A percentile compares a stretch with the other conserved stretches of the same genome.
Conservation (phyloP, 2,797 vertebrate genomes). For the Glossophaga mutica region DNA sequence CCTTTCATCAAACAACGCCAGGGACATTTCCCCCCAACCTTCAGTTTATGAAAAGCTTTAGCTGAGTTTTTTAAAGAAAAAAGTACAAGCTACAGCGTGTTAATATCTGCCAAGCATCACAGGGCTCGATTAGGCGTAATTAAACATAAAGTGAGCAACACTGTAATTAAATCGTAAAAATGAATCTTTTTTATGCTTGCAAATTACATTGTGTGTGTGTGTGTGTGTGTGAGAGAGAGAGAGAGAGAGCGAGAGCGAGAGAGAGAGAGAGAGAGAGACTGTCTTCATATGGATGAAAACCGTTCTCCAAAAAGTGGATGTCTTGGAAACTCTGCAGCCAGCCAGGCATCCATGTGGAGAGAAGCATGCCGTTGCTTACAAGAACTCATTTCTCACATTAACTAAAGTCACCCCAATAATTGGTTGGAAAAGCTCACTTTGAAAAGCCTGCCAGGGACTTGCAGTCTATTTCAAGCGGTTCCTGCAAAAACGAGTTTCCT, state of each 20-base stretch:
- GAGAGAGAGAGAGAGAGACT: no score
- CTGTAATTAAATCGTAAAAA: slow-evolving; percentile 59
- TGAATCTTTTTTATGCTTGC: slow-evolving; percentile 36
- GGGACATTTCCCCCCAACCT: neutral
- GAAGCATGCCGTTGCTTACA: slow-evolving; percentile 41
- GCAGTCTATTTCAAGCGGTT: slow-evolving; percentile 70
- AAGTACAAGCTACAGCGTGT: slow-evolving; percentile 51
- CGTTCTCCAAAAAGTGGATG: neutral
- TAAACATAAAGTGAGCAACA: slow-evolving; percentile 35
- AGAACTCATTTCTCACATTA: slow-evolving; percentile 58
- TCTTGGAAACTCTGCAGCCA: neutral
- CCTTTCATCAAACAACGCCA: slow-evolving; percentile 42
- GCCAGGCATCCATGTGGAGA: neutral
- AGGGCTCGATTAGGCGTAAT: slow-evolving; percentile 34
- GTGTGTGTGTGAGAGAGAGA: neutral
- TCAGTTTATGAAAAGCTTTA: neutral
- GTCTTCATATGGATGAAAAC: neutral
- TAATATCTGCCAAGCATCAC: slow-evolving; percentile 10
- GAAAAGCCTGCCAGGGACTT: slow-evolving; percentile 69
- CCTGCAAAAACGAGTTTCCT: slow-evolving; percentile 72
- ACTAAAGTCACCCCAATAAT: slow-evolving; percentile 67
- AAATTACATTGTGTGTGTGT: slow-evolving; percentile 8
- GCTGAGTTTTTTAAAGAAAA: slow-evolving; percentile 36
- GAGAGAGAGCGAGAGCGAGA: no score
- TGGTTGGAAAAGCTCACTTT: slow-evolving; percentile 74